Conservation (phyloP, 35 echinoderm and acorn worm species). For the Ptychodera flava region DNA sequence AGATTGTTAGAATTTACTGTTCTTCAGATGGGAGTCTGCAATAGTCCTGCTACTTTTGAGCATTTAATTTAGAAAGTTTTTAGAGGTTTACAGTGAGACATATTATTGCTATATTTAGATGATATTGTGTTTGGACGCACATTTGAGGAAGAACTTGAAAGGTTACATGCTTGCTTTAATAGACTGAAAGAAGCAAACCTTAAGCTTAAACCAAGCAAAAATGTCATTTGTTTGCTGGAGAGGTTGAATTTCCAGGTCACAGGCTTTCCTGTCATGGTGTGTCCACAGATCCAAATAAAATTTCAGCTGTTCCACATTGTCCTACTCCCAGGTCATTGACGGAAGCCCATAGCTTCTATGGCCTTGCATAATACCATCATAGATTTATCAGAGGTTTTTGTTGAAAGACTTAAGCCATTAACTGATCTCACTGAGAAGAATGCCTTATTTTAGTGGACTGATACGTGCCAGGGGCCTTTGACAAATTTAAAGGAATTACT, state of each 20-base stretch:
- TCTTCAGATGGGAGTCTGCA: conserved; percentile 36
- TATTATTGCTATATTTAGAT: conserved; percentile 23
- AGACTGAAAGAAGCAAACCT: conserved; percentile 29
- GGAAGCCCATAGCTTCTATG: conserved; percentile 23
- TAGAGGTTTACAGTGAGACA: conserved; percentile 36
- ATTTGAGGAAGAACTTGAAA: conserved; percentile 3
- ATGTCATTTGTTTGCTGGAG: conserved; percentile 35
- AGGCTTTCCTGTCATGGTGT: conserved; percentile 26
- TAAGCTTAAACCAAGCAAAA: conserved; percentile 65
- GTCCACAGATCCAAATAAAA: conserved; percentile 38
- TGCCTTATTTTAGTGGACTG: conserved; percentile 29
- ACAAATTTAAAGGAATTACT: conserved; percentile 18
- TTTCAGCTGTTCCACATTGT: conserved; percentile 29
- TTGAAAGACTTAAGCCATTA: conserved; percentile 6
- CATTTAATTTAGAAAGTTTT: conserved; percentile 46
- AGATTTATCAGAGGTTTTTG: conserved; percentile 22
- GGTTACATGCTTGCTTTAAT: conserved; percentile 8
- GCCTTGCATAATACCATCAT: conserved; percentile 16
- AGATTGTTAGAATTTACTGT: conserved; percentile 29
- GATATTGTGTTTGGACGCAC: conserved; percentile 27
- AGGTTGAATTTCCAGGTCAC: conserved; percentile 51
- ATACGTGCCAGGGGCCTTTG: conserved; percentile 12
- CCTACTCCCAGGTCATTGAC: conserved; percentile 12
- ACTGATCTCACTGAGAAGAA: conserved; percentile 44
- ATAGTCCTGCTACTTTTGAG: conserved; percentile 44